A percentile compares a stretch with the other conserved stretches of the same genome.
Conservation (phyloP, 2,888 invertebrate species). For the Eudemis profundana region DNA sequence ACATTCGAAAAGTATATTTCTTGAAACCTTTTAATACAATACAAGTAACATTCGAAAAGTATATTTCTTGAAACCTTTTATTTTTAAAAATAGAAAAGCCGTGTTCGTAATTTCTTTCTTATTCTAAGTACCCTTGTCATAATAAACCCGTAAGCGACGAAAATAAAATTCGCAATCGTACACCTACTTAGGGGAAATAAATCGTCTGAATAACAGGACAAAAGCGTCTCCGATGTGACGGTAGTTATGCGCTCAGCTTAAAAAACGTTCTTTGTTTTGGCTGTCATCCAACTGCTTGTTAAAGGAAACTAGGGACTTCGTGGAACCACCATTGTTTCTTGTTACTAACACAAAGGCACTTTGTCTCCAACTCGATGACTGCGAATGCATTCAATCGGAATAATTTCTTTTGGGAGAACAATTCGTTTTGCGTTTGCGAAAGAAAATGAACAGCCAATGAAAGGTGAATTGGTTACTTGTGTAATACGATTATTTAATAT, state of each 20-base stretch:
- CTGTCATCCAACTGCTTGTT: slow-evolving; percentile 78
- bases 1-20: too few relatives aligned
- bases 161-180: slow-evolving; percentile 29
- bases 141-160: slow-evolving; percentile 3
- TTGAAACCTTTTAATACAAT: too few relatives aligned
- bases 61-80: too few relatives aligned
- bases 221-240: slow-evolving; percentile 41
- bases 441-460: slow-evolving; percentile 27
- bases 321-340: slow-evolving; percentile 70
- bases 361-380: slow-evolving; percentile 52
- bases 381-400: slow-evolving; percentile 47
- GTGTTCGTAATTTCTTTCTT: neutral
- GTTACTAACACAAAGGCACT: slow-evolving; percentile 62
- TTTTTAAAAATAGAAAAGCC: too few relatives aligned
- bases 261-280: slow-evolving; percentile 74
- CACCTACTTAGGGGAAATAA: slow-evolving; percentile 39
- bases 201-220: slow-evolving; percentile 39
- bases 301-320: slow-evolving; percentile 74
- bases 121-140: neutral
- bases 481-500: slow-evolving; percentile 22
- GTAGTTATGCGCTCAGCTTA: slow-evolving; percentile 56
- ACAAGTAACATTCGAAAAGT: too few relatives aligned
- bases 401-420: slow-evolving; percentile 41
- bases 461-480: slow-evolving; percentile 25
- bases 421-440: slow-evolving; percentile 15